Evolutionary conservation across 2,797 vertebrate species (phyloP).

Genomic region (Sylvilagus floridanus): DNA sequence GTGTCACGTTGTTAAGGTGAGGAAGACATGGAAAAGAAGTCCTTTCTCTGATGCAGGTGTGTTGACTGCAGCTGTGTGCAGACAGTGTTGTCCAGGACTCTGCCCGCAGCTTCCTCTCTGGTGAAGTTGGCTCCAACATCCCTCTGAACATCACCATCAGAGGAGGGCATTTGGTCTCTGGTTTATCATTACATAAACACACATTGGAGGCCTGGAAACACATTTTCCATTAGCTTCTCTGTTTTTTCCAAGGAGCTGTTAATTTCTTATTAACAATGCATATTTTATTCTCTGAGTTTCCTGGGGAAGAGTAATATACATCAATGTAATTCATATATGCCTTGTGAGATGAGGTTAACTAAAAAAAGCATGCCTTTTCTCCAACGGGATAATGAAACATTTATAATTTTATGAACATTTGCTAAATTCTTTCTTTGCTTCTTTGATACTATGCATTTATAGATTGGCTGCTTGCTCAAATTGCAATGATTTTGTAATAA

Average conservation of each 20-base stretch:
- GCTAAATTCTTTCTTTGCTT: slow-evolving; percentile 12
- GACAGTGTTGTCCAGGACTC: background rate
- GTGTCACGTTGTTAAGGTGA: background rate
- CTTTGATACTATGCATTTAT: background rate
- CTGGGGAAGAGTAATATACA: background rate
- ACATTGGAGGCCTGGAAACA: background rate
- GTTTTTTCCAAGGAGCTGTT: background rate
- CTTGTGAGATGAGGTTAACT: background rate
- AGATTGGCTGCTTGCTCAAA: background rate
- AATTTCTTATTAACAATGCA: background rate
- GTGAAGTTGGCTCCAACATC: background rate
- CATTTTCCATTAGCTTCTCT: background rate
- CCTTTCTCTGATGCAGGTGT: background rate
- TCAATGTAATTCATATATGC: background rate
- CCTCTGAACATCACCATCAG: background rate
- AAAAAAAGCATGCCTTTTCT: background rate
- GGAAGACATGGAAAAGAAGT: background rate
- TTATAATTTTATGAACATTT: background rate
- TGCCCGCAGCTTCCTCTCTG: background rate
- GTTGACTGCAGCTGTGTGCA: background rate
- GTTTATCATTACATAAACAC: slow-evolving; percentile 36
- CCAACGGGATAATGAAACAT: slow-evolving; percentile 8
- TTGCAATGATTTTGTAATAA: background rate
- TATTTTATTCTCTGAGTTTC: slow-evolving; percentile 20
- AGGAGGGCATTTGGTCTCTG: background rate